Evolutionary conservation across 2,797 vertebrate species (phyloP).

Genomic region (Melanogrammus aeglefinus): DNA sequence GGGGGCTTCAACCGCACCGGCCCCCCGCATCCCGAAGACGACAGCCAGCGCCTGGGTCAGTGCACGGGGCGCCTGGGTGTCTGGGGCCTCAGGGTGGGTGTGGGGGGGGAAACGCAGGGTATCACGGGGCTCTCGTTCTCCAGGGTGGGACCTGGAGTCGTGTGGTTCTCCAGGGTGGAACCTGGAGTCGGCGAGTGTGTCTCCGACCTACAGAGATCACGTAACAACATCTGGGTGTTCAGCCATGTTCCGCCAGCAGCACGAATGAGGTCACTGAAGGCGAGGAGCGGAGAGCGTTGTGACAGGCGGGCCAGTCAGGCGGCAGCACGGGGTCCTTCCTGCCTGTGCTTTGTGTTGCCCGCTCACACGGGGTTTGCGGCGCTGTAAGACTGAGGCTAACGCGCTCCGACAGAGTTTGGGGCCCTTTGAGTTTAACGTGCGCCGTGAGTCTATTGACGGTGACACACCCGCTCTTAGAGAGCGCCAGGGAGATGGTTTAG

Average conservation of each 20-base stretch:
- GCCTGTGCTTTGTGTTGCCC: not conserved
- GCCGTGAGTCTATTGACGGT: not conserved
- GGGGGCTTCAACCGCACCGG: constrained; percentile 68
- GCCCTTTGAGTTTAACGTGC: not conserved
- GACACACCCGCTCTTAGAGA: not conserved
- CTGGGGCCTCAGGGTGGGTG: not conserved
- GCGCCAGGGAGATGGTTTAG: not conserved
- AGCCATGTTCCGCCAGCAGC: not conserved
- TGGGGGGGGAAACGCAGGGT: no score
- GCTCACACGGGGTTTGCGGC: not conserved
- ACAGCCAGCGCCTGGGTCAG: constrained; percentile 79
- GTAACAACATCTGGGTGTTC: not conserved
- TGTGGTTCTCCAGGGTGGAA: not conserved
- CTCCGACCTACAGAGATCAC: not conserved
- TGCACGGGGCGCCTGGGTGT: not conserved
- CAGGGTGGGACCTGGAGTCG: no score
- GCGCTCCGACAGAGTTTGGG: not conserved
- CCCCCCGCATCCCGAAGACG: constrained; percentile 68
- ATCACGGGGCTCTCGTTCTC: not conserved
- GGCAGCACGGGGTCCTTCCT: no score
- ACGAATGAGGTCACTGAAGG: not conserved
- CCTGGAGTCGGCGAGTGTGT: not conserved
- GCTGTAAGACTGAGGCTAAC: not conserved
- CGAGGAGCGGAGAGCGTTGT: not conserved
- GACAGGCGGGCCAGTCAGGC: not conserved